Conservation (phyloP, 1,140 invertebrate species). For the Solenopsis invicta region DNA sequence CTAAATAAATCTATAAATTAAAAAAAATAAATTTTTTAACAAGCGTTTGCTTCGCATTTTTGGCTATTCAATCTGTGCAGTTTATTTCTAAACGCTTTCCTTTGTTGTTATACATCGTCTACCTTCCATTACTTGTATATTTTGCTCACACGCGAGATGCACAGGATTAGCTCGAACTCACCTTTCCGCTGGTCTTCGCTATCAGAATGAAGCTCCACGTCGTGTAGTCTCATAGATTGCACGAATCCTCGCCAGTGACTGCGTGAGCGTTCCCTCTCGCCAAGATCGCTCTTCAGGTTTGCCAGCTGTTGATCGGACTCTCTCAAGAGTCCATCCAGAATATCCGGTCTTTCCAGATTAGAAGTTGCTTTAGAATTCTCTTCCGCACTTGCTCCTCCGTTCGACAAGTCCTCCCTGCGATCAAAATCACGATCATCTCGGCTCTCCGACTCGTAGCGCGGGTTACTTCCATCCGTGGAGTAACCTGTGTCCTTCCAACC, state of each 20-base stretch:
- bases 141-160: background rate
- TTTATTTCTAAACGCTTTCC: background rate
- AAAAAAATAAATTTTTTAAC: background rate
- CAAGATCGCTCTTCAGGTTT: slow-evolving; percentile 77
- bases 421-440: background rate
- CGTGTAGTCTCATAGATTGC: slow-evolving; percentile 80
- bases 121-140: background rate
- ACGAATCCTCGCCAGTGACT: slow-evolving; percentile 79
- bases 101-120: background rate
- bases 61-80: background rate
- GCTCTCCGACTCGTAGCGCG: background rate
- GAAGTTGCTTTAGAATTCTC: slow-evolving; percentile 34
- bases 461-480: background rate
- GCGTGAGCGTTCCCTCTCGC: slow-evolving; percentile 74
- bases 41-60: background rate
- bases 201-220: slow-evolving; percentile 82
- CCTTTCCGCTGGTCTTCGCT: slow-evolving; percentile 83
- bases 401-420: slow-evolving; percentile 26
- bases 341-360: slow-evolving; percentile 79
- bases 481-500: slow-evolving; percentile 31
- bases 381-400: background rate
- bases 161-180: slow-evolving; percentile 58
- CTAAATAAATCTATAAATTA: background rate
- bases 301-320: slow-evolving; percentile 81
- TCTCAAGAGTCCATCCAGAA: slow-evolving; percentile 81